Evolutionary conservation across 92 coral and sea anemone species (phyloP).

Genomic region (Epizoanthus illoricatus): DNA sequence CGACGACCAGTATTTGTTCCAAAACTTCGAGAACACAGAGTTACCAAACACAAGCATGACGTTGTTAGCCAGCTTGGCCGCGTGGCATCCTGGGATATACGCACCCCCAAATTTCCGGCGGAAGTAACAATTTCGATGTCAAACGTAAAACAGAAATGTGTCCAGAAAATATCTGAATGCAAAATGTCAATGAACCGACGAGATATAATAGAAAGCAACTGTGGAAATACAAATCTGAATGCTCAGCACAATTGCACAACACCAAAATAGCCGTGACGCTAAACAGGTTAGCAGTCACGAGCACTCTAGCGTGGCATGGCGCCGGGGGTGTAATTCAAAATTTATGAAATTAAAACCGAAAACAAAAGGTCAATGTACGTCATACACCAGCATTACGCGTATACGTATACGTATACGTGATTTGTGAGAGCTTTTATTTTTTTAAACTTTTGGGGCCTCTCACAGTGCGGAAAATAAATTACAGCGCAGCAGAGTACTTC

Average conservation of each 20-base stretch:
- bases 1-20: conserved; percentile 11
- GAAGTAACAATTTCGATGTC: conserved; percentile 40
- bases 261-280: neutral
- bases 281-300: neutral
- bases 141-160: too few species aligned
- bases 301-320: neutral
- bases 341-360: neutral
- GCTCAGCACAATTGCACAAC: neutral
- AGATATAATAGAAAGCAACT: neutral
- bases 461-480: too few species aligned
- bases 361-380: neutral
- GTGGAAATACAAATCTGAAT: neutral
- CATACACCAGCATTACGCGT: neutral
- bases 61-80: conserved; percentile 87
- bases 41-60: conserved; percentile 81
- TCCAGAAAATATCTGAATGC: neutral
- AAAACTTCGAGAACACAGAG: conserved; percentile 34
- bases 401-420: too few species aligned
- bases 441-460: too few species aligned
- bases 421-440: too few species aligned
- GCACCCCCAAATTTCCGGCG: conserved; percentile 53
- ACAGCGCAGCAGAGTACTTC: too few species aligned
- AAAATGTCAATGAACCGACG: neutral
- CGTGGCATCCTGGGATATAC: conserved; percentile 61
- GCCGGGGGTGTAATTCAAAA: neutral